Base-by-base conservation (phyloP, 2,113 vertebrate species). In the Pollachius pollachius region DNA sequence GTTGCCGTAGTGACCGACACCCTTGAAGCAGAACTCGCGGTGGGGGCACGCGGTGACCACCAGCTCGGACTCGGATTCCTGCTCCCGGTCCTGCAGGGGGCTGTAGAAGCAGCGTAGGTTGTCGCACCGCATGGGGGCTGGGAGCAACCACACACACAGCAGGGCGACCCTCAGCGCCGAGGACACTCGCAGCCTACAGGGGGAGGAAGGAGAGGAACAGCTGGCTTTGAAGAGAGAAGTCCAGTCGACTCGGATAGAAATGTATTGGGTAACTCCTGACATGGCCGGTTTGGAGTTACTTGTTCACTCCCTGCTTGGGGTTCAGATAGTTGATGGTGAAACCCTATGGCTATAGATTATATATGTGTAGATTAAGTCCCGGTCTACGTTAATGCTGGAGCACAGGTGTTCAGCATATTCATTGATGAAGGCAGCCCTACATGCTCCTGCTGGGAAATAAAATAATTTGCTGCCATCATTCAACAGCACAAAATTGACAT, bases 81-180 rank as follows among this genome's bases (percentile, higher is more conserved):
- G 76, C 58, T 77, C 74, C 12, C 27, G 15, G 0, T 37, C 7
- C 73, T 76, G 74, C 68, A 90, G 15, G 57, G 89, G 87, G 74
- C 81, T 90, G 87, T 71, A 92, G 79, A 69, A 84, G 84, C 92
- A 93, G 1, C 1, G 66, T 62, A 91, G 80, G 59, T 88, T 90
- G 48, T 70, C 61, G 62, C 85, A 85, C 23, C 69, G 68, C 69
- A 85, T 15, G 27, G 87, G 87, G 15, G 86, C 21, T n/a, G 77
- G 69, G 15, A 91, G 41, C 17, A 68, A 67, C 54, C 54, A 57
- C 15, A n/a, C 16, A 9, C 54, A 90, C 52, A 70, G 81, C 56
- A 91, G 3, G 4, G 52, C 5, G 0, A 72, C 17, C 11, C 62
- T 7, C 0, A 16, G 62, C n/a, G 68, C 12, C 62, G 69, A 66